Percentiles rank a stretch among this genome's conserved stretches.
Conservation (phyloP, 2,113 vertebrate species). For the Amblyornis subalaris region DNA sequence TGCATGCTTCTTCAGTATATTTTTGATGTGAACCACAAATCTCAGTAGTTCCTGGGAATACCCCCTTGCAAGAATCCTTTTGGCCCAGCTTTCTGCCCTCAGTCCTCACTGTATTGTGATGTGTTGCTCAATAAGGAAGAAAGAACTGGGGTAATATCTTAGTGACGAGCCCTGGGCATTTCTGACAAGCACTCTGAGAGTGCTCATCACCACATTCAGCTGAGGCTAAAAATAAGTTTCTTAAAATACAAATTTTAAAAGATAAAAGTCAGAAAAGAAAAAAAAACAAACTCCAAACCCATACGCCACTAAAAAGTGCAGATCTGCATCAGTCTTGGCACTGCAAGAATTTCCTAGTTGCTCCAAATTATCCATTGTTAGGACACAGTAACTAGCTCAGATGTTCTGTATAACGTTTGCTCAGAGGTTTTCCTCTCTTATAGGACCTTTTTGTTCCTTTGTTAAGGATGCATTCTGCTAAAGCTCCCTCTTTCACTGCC, state of each 20-base stretch:
- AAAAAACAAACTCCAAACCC: background rate
- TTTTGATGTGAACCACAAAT: background rate
- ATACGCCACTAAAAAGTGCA: background rate
- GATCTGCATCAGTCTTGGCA: background rate
- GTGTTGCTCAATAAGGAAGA: background rate
- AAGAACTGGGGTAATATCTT: background rate
- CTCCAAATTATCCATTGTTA: background rate
- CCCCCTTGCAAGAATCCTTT: background rate
- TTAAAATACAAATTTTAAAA: background rate
- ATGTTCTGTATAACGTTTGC: background rate
- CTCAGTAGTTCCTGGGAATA: background rate
- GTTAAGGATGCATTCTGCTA: background rate
- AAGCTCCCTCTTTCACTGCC: background rate
- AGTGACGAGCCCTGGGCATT: background rate
- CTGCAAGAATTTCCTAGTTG: background rate
- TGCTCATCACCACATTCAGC: background rate
- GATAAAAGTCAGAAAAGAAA: background rate
- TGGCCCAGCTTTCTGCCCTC: background rate
- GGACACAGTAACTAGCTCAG: background rate
- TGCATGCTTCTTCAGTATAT: background rate
- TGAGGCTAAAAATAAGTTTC: background rate
- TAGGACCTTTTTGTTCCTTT: background rate
- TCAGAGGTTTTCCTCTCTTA: background rate
- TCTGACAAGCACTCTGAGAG: background rate
- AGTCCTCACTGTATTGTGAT: background rate